Evolutionary conservation across 2,113 vertebrate genomes (phyloP).

Genomic region (Crocuta crocuta): DNA sequence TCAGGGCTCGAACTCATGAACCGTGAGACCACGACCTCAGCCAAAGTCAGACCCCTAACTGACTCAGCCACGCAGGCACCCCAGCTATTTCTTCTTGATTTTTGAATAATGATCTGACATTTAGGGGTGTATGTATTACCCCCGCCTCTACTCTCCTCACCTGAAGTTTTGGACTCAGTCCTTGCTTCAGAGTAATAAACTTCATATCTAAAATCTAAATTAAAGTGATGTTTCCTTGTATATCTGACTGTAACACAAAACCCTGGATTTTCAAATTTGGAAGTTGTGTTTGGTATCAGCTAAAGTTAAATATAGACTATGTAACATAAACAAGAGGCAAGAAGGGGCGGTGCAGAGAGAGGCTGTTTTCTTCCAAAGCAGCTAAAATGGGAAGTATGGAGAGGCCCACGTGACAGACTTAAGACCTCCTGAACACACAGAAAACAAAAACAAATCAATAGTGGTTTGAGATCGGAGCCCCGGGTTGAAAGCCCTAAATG

Average conservation of each 20-base stretch:
- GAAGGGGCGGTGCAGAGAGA: background rate
- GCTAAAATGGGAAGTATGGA: background rate
- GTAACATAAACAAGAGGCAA: background rate
- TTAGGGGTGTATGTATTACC: background rate
- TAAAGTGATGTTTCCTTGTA: background rate
- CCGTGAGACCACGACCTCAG: too few species aligned
- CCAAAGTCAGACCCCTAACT: too few species aligned
- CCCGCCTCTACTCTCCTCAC: background rate
- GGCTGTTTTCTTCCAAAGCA: background rate
- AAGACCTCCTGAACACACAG: background rate
- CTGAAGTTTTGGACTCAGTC: background rate
- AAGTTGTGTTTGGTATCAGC: background rate
- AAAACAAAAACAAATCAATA: background rate
- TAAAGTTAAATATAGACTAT: background rate
- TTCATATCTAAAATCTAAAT: background rate
- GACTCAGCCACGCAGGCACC: too few species aligned
- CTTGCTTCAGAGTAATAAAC: background rate
- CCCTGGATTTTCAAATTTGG: background rate
- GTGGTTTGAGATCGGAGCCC: background rate
- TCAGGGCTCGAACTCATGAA: too few species aligned
- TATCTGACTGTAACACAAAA: background rate
- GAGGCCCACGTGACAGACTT: background rate
- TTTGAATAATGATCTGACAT: background rate
- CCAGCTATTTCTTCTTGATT: background rate
- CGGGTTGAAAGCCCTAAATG: background rate